A percentile compares a stretch with the other conserved stretches of the same genome.
phyloP scores from a whole-genome alignment of 2,888 invertebrate species.

The Rhagium mordax region DNA sequence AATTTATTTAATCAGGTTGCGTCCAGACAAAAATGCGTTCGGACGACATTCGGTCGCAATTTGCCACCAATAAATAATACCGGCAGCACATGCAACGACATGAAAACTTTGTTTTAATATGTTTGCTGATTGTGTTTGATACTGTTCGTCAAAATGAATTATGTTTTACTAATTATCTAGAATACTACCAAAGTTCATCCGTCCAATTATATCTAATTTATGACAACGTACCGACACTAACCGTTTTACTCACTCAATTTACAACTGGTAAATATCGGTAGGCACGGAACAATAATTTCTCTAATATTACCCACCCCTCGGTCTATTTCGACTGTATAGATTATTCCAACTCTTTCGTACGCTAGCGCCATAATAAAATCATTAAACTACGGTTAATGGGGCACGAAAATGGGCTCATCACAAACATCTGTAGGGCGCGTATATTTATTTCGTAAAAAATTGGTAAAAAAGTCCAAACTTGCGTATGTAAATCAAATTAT shows the following conservation, averaged over 20 bases:
- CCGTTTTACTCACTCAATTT: slow-evolving; percentile 65
- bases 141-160: slow-evolving; percentile 58
- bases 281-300: slow-evolving; percentile 60
- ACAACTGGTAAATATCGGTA: slow-evolving; percentile 64
- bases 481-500: too few relatives aligned
- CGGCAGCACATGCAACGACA: slow-evolving; percentile 3
- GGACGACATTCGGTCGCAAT: background rate
- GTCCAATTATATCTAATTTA: slow-evolving; percentile 66
- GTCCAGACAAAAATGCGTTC: too few relatives aligned
- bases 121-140: slow-evolving; percentile 40
- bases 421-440: background rate
- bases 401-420: background rate
- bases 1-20: too few relatives aligned
- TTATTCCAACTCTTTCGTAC: slow-evolving; percentile 14
- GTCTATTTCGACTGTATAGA: background rate
- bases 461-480: too few relatives aligned
- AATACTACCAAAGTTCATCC: slow-evolving; percentile 66
- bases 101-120: slow-evolving; percentile 20
- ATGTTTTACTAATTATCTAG: slow-evolving; percentile 64
- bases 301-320: slow-evolving; percentile 22
- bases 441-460: too few relatives aligned
- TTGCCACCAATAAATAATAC: background rate
- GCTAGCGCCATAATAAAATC: slow-evolving; percentile 7
- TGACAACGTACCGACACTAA: slow-evolving; percentile 63
- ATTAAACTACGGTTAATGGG: slow-evolving; percentile 14